These are phyloP conservation scores for Bombyx mori DNA, from an alignment of 1,140 invertebrate genomes.

Conservation along the genomic window DNA sequence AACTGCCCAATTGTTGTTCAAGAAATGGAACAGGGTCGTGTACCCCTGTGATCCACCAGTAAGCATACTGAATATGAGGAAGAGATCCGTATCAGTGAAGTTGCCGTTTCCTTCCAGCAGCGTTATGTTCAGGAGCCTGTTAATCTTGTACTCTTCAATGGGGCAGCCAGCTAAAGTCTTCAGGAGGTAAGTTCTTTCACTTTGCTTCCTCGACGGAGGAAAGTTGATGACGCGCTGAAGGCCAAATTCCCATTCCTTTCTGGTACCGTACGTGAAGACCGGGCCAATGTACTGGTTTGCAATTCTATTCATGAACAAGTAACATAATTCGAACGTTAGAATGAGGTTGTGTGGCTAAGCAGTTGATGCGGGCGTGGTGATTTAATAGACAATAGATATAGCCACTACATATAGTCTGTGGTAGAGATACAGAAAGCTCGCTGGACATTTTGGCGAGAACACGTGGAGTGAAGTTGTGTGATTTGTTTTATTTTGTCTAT, in stretches of 20 bases:
- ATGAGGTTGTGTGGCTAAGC: no score
- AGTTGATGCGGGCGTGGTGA: no score
- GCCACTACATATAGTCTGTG: no score
- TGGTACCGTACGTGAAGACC: slow-evolving; percentile 82
- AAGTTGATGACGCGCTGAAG: slow-evolving; percentile 81
- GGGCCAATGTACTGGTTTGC: slow-evolving; percentile 81
- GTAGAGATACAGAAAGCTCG: no score
- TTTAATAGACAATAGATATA: no score
- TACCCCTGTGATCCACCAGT: slow-evolving; percentile 77
- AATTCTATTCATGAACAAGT: slow-evolving; percentile 68
- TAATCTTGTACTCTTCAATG: slow-evolving; percentile 76
- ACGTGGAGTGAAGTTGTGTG: no score
- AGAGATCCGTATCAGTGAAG: slow-evolving; percentile 81
- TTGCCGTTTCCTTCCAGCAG: slow-evolving; percentile 77
- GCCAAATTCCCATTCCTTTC: slow-evolving; percentile 85
- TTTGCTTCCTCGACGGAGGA: slow-evolving; percentile 75
- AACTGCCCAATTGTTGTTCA: slow-evolving; percentile 76
- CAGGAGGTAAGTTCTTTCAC: slow-evolving; percentile 81
- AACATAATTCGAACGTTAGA: no score
- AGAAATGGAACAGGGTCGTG: slow-evolving; percentile 78
- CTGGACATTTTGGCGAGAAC: no score
- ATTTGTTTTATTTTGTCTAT: no score
- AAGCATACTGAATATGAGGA: slow-evolving; percentile 80
- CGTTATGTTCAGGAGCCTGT: slow-evolving; percentile 77
- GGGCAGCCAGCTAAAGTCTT: slow-evolving; percentile 84